Percentiles rank a stretch among this genome's conserved stretches.
phyloP scores from a whole-genome alignment of 1,140 invertebrate species.

The Pinna nobilis region DNA sequence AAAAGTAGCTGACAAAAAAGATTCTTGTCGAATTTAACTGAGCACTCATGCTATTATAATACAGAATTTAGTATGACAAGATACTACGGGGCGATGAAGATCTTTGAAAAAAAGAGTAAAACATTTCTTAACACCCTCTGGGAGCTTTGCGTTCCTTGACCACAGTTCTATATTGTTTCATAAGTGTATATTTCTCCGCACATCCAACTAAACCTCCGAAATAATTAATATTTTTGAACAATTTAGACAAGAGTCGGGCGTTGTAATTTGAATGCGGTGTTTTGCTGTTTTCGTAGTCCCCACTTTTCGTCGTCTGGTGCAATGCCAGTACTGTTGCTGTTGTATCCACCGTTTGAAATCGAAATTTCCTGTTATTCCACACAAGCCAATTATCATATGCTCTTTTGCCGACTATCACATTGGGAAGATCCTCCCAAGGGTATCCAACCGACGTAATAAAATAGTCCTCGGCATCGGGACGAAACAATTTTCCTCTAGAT shows the following conservation, averaged over 20 bases:
- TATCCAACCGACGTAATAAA: slow-evolving; percentile 50
- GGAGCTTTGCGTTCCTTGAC: too few species aligned
- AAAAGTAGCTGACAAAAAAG: too few species aligned
- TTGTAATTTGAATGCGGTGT: slow-evolving; percentile 38
- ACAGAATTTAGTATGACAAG: too few species aligned
- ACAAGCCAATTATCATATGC: slow-evolving; percentile 57
- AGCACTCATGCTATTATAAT: too few species aligned
- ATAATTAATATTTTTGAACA: slow-evolving; percentile 21
- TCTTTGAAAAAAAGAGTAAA: too few species aligned
- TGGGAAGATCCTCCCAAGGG: slow-evolving; percentile 48
- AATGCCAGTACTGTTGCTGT: slow-evolving; percentile 47
- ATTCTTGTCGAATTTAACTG: too few species aligned
- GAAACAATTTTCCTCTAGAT: slow-evolving; percentile 41
- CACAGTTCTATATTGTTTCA: too few species aligned
- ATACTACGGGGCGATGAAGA: too few species aligned
- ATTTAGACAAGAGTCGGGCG: slow-evolving; percentile 13
- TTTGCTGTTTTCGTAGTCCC: slow-evolving; percentile 36
- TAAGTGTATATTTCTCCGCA: neutral
- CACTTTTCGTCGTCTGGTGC: slow-evolving; percentile 46
- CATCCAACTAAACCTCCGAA: slow-evolving; percentile 26
- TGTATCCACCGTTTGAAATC: slow-evolving; percentile 39
- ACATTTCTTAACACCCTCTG: too few species aligned
- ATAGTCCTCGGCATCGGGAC: slow-evolving; percentile 47
- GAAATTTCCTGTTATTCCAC: slow-evolving; percentile 21
- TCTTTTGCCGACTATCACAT: slow-evolving; percentile 46